Conservation (phyloP, 2,113 vertebrate species). For the Aleadryas rufinucha region DNA sequence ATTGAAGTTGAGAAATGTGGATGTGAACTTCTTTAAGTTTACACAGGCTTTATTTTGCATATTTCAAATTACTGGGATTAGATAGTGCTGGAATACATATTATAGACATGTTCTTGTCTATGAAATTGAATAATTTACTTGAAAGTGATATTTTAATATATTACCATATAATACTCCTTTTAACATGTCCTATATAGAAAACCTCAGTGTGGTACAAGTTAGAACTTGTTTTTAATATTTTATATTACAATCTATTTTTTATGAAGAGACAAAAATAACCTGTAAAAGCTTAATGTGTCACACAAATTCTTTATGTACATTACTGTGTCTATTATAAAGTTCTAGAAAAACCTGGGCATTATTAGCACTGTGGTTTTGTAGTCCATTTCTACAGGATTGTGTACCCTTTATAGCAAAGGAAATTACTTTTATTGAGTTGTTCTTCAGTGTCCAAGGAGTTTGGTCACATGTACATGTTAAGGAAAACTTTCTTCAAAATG, state of each 20-base stretch:
- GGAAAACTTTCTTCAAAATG: background rate
- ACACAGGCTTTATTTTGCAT: constrained; percentile 2
- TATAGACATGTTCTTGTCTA: background rate
- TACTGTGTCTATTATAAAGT: background rate
- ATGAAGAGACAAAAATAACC: background rate
- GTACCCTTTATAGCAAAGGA: background rate
- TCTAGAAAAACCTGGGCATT: constrained; percentile 2
- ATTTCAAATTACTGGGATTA: constrained; percentile 17
- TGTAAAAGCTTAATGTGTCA: background rate
- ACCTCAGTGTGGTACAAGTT: background rate
- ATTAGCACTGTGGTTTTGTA: constrained; percentile 34
- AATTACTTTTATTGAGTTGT: background rate
- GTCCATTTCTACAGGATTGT: background rate
- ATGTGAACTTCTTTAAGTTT: background rate
- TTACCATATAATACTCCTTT: constrained; percentile 17
- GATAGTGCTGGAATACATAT: background rate
- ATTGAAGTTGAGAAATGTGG: background rate
- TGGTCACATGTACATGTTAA: background rate
- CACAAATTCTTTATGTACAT: background rate
- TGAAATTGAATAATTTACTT: constrained; percentile 43
- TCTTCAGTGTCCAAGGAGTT: background rate
- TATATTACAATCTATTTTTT: constrained; percentile 50
- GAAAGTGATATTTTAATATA: constrained; percentile 36
- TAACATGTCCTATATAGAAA: background rate
- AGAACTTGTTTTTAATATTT: constrained; percentile 40